Evolutionary conservation across 1,140 invertebrate species (phyloP).

Genomic region (Paraescarpia echinospica): DNA sequence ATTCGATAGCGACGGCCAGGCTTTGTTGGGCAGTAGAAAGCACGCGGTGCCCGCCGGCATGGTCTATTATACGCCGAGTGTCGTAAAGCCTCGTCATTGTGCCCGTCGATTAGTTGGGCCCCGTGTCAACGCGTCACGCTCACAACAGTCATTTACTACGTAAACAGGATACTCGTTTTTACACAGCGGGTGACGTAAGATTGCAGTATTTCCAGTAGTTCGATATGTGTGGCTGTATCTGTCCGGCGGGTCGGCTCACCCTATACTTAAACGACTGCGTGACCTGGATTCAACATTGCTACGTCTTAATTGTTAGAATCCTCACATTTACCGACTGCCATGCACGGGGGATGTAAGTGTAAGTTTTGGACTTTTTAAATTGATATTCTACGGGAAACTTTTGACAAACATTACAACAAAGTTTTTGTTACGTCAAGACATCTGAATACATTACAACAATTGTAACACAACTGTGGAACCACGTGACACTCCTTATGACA

Average conservation of each 20-base stretch:
- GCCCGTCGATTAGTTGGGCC: background rate
- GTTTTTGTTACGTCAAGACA: background rate
- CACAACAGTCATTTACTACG: background rate
- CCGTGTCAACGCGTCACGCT: background rate
- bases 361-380: too few relatives aligned
- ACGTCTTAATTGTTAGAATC: background rate
- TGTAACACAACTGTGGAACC: too few relatives aligned
- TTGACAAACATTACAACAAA: background rate
- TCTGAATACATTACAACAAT: background rate
- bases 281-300: background rate
- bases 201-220: background rate
- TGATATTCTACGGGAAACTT: too few relatives aligned
- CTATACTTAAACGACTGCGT: background rate
- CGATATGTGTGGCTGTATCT: background rate
- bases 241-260: background rate
- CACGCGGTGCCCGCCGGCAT: background rate
- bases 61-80: background rate
- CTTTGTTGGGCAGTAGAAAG: background rate
- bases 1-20: background rate
- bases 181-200: background rate
- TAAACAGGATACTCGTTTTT: background rate
- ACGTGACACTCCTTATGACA: background rate
- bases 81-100: background rate
- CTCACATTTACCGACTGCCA: background rate
- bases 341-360: too few relatives aligned